These are phyloP conservation scores for Peribatodes rhomboidaria DNA, from an alignment of 2,888 invertebrate genomes.

Conservation along the genomic window DNA sequence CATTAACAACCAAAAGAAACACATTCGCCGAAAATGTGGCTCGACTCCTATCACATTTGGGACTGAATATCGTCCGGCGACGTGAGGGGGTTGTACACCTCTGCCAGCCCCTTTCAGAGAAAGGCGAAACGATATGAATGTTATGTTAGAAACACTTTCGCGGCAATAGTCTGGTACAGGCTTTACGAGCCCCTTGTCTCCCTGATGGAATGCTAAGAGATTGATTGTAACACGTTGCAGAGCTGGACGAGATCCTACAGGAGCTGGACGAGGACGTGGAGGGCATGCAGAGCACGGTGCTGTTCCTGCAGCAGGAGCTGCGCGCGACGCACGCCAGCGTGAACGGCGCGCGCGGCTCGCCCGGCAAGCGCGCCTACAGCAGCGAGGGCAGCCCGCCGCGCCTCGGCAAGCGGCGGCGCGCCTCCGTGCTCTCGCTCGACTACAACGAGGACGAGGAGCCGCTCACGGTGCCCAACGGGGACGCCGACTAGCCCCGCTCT, in stretches of 20 bases:
- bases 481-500: conserved; percentile 79
- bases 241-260: conserved; percentile 97
- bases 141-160: no score
- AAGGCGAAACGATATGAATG: no score
- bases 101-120: no score
- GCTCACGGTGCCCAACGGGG: conserved; percentile 90
- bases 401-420: conserved; percentile 89
- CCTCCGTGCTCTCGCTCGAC: conserved; percentile 90
- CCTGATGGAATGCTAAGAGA: no score
- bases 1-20: no score
- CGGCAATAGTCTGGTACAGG: no score
- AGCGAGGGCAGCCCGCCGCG: conserved; percentile 80
- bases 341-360: conserved; percentile 71
- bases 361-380: conserved; percentile 79
- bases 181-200: no score
- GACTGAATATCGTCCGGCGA: no score
- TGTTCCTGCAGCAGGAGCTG: conserved; percentile 97
- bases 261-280: conserved; percentile 99
- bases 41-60: no score
- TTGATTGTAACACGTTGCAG: conserved; percentile 81
- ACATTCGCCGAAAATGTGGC: no score
- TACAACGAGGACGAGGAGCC: conserved; percentile 92
- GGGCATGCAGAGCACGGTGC: conserved; percentile 99
- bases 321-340: conserved; percentile 89
- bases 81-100: no score